Base-by-base conservation (phyloP, 2,888 invertebrate genomes). In the Reticulitermes lucifugus region DNA sequence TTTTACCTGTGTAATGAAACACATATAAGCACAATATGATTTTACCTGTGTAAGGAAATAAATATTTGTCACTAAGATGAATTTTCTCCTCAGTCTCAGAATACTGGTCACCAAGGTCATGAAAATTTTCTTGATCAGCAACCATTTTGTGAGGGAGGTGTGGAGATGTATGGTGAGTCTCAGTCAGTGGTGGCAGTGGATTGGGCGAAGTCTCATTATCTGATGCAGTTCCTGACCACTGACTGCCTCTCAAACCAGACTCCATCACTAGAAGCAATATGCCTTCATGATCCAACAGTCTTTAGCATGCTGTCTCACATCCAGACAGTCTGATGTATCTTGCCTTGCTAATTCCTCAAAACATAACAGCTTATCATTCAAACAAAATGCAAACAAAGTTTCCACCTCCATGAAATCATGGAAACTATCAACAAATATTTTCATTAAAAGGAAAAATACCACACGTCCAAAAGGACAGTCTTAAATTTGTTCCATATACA, bases 151-250 rank as follows among this genome's bases (percentile, higher is more conserved):
- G 85, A 29, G 81, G 25, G 22, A 83, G 41, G 79, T 79, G 83
- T 55, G 46, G 79, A 75, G 83, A 71, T 82, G 77, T 65, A 25
- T 71, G 73, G 55, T 82, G 59, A 83, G 84, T 82, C 65, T 79
- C 80, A 60, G 65, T 83, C 41, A 60, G 79, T n/a, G 83, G 84
- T 10, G 80, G 83, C 70, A 86, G 55, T 2, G 85, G 85, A 41
- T 85, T 85, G 25, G 86, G 86, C 25, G 85, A 85, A 18, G 84
- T 85, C 79, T 96, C 96, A 89, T 94, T 95, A 89, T 96, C 96
- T 0, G 96, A 96, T 12, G 94, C 95, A 0, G 96, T 95, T 85
- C 95, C 96, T 0, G 96, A 96, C 96, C 96, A 96, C 60, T 96
- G 93, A 29, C 95, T 93, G 4, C 91, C 90, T 89, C 91, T 91